Conservation (phyloP, 2,797 vertebrate genomes). For the Eidolon dupreanum region DNA sequence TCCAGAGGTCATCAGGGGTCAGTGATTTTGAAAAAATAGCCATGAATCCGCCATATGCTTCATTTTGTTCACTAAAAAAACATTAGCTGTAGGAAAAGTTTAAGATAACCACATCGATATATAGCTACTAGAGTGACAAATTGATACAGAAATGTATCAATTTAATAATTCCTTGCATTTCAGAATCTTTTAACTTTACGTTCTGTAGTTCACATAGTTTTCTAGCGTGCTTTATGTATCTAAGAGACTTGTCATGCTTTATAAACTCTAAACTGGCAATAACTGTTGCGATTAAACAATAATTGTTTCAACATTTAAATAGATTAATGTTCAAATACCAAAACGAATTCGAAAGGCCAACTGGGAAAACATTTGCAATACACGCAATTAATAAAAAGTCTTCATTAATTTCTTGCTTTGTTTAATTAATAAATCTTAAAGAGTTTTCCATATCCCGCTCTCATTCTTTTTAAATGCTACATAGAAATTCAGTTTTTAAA, state of each 20-base stretch:
- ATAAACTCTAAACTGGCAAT: neutral
- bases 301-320: slow-evolving; percentile 42
- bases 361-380: slow-evolving; percentile 7
- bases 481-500: neutral
- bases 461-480: neutral
- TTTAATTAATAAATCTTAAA: neutral
- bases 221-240: neutral
- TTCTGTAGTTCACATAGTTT: slow-evolving; percentile 11
- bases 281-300: slow-evolving; percentile 6
- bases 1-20: neutral
- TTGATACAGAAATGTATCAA: neutral
- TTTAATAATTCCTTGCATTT: neutral
- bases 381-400: neutral
- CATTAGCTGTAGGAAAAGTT: neutral
- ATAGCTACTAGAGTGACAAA: neutral
- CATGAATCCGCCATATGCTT: neutral
- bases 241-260: neutral
- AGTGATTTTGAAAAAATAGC: neutral
- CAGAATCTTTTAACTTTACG: neutral
- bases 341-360: slow-evolving; percentile 17
- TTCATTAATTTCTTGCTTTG: neutral
- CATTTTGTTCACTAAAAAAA: neutral
- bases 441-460: neutral
- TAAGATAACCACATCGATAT: neutral
- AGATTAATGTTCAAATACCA: slow-evolving; percentile 34